phyloP scores from a whole-genome alignment of 1,140 invertebrate genomes.

The Popillia japonica region DNA sequence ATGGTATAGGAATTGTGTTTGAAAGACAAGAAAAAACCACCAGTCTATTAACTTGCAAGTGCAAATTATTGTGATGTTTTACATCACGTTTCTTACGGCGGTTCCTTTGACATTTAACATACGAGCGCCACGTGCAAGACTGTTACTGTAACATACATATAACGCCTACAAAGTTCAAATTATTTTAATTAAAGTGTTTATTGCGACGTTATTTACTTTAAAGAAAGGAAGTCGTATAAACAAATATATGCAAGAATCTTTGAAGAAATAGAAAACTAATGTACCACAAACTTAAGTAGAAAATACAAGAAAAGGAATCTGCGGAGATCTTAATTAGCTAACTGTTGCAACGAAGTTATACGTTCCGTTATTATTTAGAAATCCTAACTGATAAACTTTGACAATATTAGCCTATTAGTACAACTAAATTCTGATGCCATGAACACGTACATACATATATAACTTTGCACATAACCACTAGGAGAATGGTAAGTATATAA shows the following conservation, averaged over 20 bases:
- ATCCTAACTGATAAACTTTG: too few species aligned
- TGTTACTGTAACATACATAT: background rate
- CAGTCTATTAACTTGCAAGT: background rate
- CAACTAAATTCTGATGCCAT: too few species aligned
- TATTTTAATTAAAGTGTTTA: constrained; percentile 31
- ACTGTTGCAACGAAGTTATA: too few species aligned
- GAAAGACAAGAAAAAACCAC: background rate
- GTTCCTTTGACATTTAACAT: background rate
- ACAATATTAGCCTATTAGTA: too few species aligned
- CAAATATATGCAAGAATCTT: background rate
- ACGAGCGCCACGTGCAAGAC: background rate
- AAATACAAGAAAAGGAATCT: background rate
- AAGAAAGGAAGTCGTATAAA: background rate
- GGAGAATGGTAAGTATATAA: too few species aligned
- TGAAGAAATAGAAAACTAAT: background rate
- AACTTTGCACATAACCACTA: too few species aligned
- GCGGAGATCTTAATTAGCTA: too few species aligned
- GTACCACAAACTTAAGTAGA: background rate
- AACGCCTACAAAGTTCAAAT: background rate
- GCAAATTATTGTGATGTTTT: background rate
- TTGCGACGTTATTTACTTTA: background rate
- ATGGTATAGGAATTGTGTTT: too few species aligned
- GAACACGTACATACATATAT: too few species aligned
- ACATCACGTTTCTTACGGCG: background rate
- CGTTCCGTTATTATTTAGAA: too few species aligned